Evolutionary conservation across 2,797 vertebrate genomes (phyloP).

Genomic region (Spondyliosoma cantharus): DNA sequence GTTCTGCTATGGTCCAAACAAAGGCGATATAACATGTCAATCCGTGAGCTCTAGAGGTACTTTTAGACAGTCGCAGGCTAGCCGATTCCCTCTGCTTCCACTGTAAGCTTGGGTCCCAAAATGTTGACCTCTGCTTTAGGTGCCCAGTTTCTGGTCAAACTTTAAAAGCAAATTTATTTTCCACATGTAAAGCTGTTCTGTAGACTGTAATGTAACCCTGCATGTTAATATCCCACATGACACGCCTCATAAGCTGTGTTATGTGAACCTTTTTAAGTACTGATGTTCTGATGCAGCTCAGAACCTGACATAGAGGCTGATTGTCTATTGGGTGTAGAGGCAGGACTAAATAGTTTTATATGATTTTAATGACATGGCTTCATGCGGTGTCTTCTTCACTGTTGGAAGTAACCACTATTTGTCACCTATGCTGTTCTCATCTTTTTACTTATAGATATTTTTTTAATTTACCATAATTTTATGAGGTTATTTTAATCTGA

Average conservation of each 20-base stretch:
- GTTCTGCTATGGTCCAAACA: neutral
- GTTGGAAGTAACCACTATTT: conserved; percentile 53
- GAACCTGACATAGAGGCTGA: neutral
- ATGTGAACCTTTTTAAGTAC: conserved; percentile 13
- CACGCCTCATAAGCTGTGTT: neutral
- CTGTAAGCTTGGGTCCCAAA: neutral
- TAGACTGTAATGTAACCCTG: conserved; percentile 35
- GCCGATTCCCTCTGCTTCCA: neutral
- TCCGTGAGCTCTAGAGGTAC: neutral
- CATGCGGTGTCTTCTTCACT: conserved; percentile 37
- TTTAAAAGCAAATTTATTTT: conserved; percentile 17
- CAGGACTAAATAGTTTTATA: conserved; percentile 13
- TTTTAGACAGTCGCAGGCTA: neutral
- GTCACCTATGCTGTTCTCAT: conserved; percentile 26
- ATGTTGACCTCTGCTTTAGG: neutral
- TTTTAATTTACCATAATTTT: conserved; percentile 12
- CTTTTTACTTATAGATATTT: conserved; percentile 35
- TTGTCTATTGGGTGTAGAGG: neutral
- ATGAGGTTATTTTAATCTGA: conserved; percentile 23
- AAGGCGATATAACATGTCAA: neutral
- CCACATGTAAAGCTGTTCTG: conserved; percentile 15
- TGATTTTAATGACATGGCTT: conserved; percentile 33
- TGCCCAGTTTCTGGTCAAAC: conserved; percentile 1
- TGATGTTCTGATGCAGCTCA: conserved; percentile 12
- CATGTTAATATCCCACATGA: conserved; percentile 46